Conservation (phyloP, 2,797 vertebrate genomes). For the Phylloscopus collybita region DNA sequence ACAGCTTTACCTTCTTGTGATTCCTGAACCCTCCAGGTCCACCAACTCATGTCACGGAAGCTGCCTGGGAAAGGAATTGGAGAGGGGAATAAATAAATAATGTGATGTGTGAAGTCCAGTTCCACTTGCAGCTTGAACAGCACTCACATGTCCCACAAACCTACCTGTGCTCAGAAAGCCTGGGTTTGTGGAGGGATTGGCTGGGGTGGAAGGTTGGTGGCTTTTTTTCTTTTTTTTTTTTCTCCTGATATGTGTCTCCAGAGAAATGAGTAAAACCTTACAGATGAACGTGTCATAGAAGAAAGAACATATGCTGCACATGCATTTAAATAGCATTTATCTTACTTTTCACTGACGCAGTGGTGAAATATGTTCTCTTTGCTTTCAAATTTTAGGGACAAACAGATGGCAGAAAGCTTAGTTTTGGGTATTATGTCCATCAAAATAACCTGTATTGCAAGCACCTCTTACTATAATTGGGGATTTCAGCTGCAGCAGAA, state of each 20-base stretch:
- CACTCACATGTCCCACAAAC: neutral
- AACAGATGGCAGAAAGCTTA: slow-evolving; percentile 79
- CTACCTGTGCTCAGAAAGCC: neutral
- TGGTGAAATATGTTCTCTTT: slow-evolving; percentile 76
- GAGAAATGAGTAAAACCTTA: slow-evolving; percentile 46
- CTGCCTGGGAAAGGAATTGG: neutral
- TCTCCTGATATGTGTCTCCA: neutral
- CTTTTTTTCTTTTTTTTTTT: neutral
- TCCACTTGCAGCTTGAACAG: neutral
- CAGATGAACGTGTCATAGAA: slow-evolving; percentile 47
- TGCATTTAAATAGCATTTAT: slow-evolving; percentile 76
- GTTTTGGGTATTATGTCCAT: slow-evolving; percentile 78
- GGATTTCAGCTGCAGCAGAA: slow-evolving; percentile 42
- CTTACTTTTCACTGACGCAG: slow-evolving; percentile 72
- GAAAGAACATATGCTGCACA: slow-evolving; percentile 74
- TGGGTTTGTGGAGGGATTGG: neutral
- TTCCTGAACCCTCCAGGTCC: neutral
- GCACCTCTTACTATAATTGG: slow-evolving; percentile 71
- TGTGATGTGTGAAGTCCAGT: neutral
- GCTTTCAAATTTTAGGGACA: slow-evolving; percentile 72
- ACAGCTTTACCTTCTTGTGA: neutral
- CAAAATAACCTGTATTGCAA: slow-evolving; percentile 73
- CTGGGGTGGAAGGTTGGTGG: neutral
- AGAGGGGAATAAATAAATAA: neutral
- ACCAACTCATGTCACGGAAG: neutral